Evolutionary conservation across 2,113 vertebrate species (phyloP).

Genomic region (Cavia porcellus): DNA sequence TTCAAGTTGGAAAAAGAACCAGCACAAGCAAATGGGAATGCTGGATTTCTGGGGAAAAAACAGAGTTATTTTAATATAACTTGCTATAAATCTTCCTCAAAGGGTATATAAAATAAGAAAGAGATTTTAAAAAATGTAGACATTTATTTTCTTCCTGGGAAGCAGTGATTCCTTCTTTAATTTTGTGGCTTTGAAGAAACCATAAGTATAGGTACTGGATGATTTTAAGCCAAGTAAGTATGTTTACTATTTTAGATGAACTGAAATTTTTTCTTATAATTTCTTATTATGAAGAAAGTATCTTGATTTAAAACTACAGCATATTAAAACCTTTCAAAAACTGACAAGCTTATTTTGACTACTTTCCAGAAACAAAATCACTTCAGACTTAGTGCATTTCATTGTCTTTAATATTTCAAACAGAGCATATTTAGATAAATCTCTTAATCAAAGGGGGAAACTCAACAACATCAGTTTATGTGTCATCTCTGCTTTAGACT

Average conservation of each 20-base stretch:
- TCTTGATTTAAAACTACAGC: not conserved
- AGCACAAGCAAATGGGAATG: conserved; percentile 72
- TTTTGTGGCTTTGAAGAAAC: conserved; percentile 38
- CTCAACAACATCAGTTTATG: not conserved
- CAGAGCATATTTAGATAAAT: not conserved
- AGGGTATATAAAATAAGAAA: conserved; percentile 12
- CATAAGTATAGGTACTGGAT: not conserved
- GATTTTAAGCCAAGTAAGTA: not conserved
- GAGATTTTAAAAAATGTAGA: conserved; percentile 20
- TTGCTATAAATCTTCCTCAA: conserved; percentile 18
- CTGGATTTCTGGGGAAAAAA: conserved; percentile 16
- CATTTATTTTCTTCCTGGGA: conserved; percentile 20
- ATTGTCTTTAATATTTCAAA: not conserved
- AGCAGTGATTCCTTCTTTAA: not conserved
- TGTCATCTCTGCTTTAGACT: not conserved
- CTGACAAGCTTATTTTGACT: not conserved
- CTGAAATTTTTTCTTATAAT: conserved; percentile 9
- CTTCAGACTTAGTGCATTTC: not conserved
- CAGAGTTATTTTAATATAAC: conserved; percentile 40
- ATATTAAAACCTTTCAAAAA: not conserved
- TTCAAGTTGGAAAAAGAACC: conserved; percentile 78
- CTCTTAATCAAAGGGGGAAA: not conserved
- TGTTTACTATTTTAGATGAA: not conserved
- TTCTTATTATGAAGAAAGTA: not conserved
- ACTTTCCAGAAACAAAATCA: not conserved